phyloP scores from a whole-genome alignment of 2,888 invertebrate genomes.

The Erebia epiphron region DNA sequence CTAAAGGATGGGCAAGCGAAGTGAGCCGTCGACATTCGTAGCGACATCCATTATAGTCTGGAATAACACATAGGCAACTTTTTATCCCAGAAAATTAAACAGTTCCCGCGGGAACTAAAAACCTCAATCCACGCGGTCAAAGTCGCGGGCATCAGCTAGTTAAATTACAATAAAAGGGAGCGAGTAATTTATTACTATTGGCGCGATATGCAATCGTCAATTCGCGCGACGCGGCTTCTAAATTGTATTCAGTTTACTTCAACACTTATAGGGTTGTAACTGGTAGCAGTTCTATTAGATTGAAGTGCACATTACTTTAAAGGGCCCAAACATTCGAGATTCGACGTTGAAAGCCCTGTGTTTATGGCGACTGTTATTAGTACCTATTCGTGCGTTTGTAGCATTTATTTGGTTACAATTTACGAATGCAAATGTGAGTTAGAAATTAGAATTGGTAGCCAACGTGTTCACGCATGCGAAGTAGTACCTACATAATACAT shows the following conservation, averaged over 20 bases:
- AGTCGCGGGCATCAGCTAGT: too few species aligned
- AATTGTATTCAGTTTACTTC: conserved; percentile 11
- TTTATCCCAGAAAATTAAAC: too few species aligned
- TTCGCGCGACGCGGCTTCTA: neutral
- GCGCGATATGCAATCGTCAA: neutral
- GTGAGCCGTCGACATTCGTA: too few species aligned
- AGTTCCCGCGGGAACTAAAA: too few species aligned
- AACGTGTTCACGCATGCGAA: too few species aligned
- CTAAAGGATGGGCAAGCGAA: too few species aligned
- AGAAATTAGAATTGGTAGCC: too few species aligned
- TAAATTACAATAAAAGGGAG: too few species aligned
- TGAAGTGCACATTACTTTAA: conserved; percentile 40
- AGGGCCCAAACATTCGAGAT: conserved; percentile 37
- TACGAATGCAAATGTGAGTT: conserved; percentile 4
- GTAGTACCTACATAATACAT: too few species aligned
- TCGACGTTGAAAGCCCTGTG: conserved; percentile 20
- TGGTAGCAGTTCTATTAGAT: conserved; percentile 44
- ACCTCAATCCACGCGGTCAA: too few species aligned
- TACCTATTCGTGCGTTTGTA: conserved; percentile 12
- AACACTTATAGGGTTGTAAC: neutral
- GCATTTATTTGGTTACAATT: neutral
- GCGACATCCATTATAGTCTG: too few species aligned
- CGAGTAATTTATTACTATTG: neutral
- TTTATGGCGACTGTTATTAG: conserved; percentile 24
- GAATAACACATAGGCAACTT: too few species aligned